A percentile compares a stretch with the other conserved stretches of the same genome.
Conservation (phyloP, 2,888 invertebrate species). For the Dasypolia templi region DNA sequence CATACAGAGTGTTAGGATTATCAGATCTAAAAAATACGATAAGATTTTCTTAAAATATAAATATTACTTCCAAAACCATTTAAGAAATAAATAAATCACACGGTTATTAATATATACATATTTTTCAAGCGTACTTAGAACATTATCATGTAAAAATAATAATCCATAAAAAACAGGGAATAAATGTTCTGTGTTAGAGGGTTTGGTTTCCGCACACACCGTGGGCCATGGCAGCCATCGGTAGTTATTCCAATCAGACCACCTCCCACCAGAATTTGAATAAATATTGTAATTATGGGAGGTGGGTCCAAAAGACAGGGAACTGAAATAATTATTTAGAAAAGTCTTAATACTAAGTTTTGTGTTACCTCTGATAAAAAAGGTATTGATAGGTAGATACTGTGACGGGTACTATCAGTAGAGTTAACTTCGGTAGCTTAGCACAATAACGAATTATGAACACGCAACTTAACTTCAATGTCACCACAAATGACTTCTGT, state of each 20-base stretch:
- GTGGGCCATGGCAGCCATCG: too few species aligned
- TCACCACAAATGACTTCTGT: conserved; percentile 1
- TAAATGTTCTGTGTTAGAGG: too few species aligned
- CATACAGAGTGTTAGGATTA: neutral
- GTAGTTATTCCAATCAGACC: too few species aligned
- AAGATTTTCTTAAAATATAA: neutral
- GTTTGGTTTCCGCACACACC: too few species aligned
- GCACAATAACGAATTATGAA: conserved; percentile 19
- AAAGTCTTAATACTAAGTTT: too few species aligned
- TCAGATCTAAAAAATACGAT: neutral
- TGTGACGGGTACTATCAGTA: neutral
- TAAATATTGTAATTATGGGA: too few species aligned
- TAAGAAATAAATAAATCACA: neutral
- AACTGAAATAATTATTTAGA: too few species aligned
- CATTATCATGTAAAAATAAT: neutral
- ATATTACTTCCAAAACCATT: neutral
- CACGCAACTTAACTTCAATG: conserved; percentile 38
- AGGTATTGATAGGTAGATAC: neutral
- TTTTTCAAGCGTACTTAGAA: neutral
- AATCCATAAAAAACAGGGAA: neutral
- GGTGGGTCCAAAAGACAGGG: too few species aligned
- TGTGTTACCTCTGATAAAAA: neutral
- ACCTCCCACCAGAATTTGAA: too few species aligned
- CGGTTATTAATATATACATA: too few species aligned
- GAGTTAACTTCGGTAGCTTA: conserved; percentile 1